Evolutionary conservation across 2,113 vertebrate species (phyloP), one percentile per base, ranked within the genome.

Genomic region (Ranitomeya imitator): DNA sequence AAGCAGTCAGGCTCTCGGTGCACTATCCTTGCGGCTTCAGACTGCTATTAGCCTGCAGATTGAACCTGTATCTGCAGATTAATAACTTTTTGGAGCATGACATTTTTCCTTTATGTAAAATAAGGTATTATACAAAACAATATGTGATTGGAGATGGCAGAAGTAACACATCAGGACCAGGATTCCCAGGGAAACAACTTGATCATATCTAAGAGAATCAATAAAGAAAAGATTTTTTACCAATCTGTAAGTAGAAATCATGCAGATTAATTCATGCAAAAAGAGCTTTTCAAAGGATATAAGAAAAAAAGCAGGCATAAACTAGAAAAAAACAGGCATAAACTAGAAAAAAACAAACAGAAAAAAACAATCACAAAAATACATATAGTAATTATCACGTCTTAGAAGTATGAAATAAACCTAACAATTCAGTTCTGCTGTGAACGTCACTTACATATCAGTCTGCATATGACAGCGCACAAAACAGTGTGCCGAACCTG

Each of bases 401-500:
- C 54, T 52, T 19, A 59, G 59, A 3, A 13, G 14, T 23, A 12
- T 23, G 51, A 79, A 52, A 23, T 14, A 1, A 76, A 86, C 10
- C 21, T 54, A 54, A 26, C 7, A 69, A 0, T 54, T 23, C 15
- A 13, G 12, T 3, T 8, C 67, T 85, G 52, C 83, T 85, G 57
- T 73, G 52, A 37, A 85, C 73, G 54, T 55, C 45, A 79, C 14
- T n/a, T 59, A 86, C 85, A 79, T 9, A 19, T n/a, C 52, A 54
- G 23, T 71, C 16, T 71, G 77, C 52, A 54, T 87, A 59, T 69
- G 76, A 79, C 60, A 11, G 37, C 9, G 51, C 74, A 78, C 37
- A 26, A 77, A 63, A 86, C 59, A 60, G 74, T 88, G 67, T 74
- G 79, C 86, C 26, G 55, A 88, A 88, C 86, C 83, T 13, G 65